phyloP scores from a whole-genome alignment of 37 sponge, comb jelly and placozoan genomes.

The Amphimedon queenslandica region DNA sequence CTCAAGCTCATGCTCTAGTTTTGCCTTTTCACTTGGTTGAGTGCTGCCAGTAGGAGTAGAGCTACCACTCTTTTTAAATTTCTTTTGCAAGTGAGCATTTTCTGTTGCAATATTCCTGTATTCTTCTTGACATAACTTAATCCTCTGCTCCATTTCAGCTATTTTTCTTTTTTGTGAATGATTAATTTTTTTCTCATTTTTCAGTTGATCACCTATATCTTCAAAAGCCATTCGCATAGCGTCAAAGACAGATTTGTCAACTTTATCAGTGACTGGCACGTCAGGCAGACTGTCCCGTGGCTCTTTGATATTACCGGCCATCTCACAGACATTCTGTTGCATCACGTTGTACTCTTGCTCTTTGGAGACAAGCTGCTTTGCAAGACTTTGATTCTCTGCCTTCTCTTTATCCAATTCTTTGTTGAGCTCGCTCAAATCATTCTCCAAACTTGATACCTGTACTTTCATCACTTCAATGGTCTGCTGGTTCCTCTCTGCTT shows the following conservation, averaged over 20 bases:
- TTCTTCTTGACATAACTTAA: conserved; percentile 24
- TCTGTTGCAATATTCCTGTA: conserved; percentile 26
- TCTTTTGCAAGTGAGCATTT: not conserved
- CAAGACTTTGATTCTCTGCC: not conserved
- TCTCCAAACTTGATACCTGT: not conserved
- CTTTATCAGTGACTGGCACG: not conserved
- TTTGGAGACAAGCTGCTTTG: not conserved
- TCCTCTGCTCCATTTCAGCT: conserved; percentile 17
- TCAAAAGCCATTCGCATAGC: conserved; percentile 44
- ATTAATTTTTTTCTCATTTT: not conserved
- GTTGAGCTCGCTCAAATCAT: conserved; percentile 6
- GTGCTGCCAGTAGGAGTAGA: too few relatives aligned
- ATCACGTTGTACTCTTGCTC: not conserved
- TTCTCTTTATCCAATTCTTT: conserved; percentile 1
- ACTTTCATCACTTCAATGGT: not conserved
- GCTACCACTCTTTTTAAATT: not conserved
- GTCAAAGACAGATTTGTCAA: conserved; percentile 40
- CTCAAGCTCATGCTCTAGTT: conserved; percentile 20
- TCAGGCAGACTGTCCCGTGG: not conserved
- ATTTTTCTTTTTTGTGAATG: not conserved
- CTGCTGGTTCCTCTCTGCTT: not conserved
- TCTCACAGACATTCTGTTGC: conserved; percentile 2
- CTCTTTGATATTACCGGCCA: not conserved
- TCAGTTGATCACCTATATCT: conserved; percentile 19
- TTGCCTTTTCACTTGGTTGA: too few relatives aligned